A percentile compares a stretch with the other conserved stretches of the same genome.
phyloP scores from a whole-genome alignment of 2,888 invertebrate genomes.

The Volucella zonaria region DNA sequence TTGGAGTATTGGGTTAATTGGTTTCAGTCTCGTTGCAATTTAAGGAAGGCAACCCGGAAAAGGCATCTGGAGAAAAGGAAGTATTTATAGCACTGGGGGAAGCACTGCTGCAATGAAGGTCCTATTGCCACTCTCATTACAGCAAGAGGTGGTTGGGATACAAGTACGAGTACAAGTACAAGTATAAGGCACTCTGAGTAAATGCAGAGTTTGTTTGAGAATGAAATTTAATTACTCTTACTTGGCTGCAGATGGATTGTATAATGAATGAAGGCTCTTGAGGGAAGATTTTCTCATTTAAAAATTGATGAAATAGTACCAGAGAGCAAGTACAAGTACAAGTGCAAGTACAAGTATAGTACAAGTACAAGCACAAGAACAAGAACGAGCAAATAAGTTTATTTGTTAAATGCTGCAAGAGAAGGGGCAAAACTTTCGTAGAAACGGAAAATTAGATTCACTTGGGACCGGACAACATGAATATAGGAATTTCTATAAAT shows the following conservation, averaged over 20 bases:
- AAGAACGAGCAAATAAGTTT: conserved; percentile 42
- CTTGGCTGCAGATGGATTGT: conserved; percentile 72
- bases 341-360: too few relatives aligned
- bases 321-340: too few relatives aligned
- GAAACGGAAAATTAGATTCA: too few relatives aligned
- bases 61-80: conserved; percentile 51
- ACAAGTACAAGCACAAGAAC: too few relatives aligned
- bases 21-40: conserved; percentile 46
- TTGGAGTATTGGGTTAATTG: conserved; percentile 72
- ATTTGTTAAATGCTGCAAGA: conserved; percentile 50
- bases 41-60: conserved; percentile 35
- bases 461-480: too few relatives aligned
- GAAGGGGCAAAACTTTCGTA: conserved; percentile 1
- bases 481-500: too few relatives aligned
- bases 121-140: conserved; percentile 49
- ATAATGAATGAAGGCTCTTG: conserved; percentile 63
- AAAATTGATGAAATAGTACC: conserved; percentile 34
- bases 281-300: conserved; percentile 23
- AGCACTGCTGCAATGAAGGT: conserved; percentile 37
- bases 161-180: neutral
- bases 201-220: conserved; percentile 58
- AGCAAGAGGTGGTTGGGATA: conserved; percentile 15
- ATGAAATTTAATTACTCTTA: conserved; percentile 73
- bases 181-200: neutral
- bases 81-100: conserved; percentile 60